Base-by-base conservation (phyloP, 1,140 invertebrate species). In the Apis mellifera region DNA sequence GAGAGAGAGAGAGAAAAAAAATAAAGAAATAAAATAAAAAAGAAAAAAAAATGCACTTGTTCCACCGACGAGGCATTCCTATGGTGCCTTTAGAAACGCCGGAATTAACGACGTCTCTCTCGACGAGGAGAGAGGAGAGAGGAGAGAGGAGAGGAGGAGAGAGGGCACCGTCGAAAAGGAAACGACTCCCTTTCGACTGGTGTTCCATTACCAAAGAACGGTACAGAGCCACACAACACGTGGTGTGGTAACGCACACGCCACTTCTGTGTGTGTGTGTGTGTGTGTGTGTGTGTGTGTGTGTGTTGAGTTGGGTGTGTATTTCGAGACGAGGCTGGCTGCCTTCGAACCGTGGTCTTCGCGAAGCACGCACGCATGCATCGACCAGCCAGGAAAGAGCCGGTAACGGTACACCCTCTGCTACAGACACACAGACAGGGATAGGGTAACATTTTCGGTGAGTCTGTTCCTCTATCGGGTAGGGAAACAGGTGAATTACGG, bases 161-260 rank as follows among this genome's bases (percentile, higher is more conserved):
- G 42, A 80, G 59, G 23, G 64, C 52, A 52, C 2, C 50, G 70
- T 26, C 73, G 75, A 86, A 72, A 72, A 86, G 84, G 79, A 87
- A 83, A 85, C 52, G 59, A 59, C 55, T 73, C 75, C 70, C 76
- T 73, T 87, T 87, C 86, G 74, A 74, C 84, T 84, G 82, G 82
- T 84, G 78, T 87, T 84, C 57, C 70, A 70, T 88, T 88, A 88
- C 73, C 72, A 84, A 84, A 77, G 72, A 87, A 62, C 74, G 54
- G 69, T 59, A 13, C 74, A 42, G 48, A 57, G 48, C 65, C 70
- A 79, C 32, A 64, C 70, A 60, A 84, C 85, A 75, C 69, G 70
- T 86, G 78, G 64, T 23, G 70, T 81, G 32, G 85, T 84, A 78
- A 78, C 55, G 72, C 73, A 66, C 68, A 86, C 32, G 64, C n/a